Conservation (phyloP, 37 sponge, comb jelly and placozoan genomes). For the Sycon ciliatum region DNA sequence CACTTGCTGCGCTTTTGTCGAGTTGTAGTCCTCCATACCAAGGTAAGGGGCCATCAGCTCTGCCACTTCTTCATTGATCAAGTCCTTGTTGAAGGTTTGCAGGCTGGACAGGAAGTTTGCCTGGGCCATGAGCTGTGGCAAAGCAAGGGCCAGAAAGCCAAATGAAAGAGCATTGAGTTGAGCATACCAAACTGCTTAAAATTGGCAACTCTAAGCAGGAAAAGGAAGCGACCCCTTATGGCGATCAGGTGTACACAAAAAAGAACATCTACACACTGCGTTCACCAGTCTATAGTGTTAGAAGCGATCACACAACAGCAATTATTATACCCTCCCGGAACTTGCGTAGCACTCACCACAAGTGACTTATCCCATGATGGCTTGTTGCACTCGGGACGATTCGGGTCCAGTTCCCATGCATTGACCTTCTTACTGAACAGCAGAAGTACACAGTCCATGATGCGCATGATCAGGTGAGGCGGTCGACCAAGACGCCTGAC, state of each 20-base stretch:
- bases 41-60: conserved; percentile 94
- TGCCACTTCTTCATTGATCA: conserved; percentile 93
- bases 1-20: conserved; percentile 80
- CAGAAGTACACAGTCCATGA: conserved; percentile 90
- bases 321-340: too few species aligned
- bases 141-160: too few species aligned
- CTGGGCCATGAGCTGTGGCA: conserved; percentile 91
- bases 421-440: conserved; percentile 79
- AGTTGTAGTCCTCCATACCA: conserved; percentile 83
- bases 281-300: too few species aligned
- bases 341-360: too few species aligned
- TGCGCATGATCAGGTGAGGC: conserved; percentile 97
- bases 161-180: too few species aligned
- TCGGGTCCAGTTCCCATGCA: conserved; percentile 60
- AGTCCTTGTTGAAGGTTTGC: conserved; percentile 88
- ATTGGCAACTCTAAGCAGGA: too few species aligned
- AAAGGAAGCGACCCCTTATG: background rate
- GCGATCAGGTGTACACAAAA: background rate
- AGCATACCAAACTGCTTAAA: too few species aligned
- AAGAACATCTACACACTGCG: too few species aligned
- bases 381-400: conserved; percentile 68
- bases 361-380: conserved; percentile 96
- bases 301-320: too few species aligned
- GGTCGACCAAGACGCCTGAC: conserved; percentile 90
- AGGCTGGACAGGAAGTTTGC: conserved; percentile 70